Percentiles rank a stretch among this genome's conserved stretches.
These are phyloP conservation scores for Eremobia ochroleuca DNA, from an alignment of 2,888 invertebrate genomes.

Conservation along the genomic window DNA sequence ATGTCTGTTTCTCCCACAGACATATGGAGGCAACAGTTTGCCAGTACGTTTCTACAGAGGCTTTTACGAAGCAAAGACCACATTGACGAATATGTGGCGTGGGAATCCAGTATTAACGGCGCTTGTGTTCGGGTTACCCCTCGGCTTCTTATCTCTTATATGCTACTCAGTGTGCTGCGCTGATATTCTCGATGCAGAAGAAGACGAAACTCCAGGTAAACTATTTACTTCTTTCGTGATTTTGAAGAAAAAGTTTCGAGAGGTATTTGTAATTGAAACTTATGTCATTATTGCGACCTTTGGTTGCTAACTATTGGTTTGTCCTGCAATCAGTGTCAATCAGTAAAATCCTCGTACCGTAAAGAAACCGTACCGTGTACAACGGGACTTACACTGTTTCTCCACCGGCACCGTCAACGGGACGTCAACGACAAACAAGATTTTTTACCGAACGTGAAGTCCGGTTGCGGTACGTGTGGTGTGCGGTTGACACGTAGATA, in stretches of 20 bases:
- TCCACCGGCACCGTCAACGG: background rate
- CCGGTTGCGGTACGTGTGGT: too few species aligned
- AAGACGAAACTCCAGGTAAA: constrained; percentile 92
- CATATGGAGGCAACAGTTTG: constrained; percentile 96
- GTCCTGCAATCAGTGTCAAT: background rate
- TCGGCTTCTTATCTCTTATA: constrained; percentile 98
- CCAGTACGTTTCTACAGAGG: constrained; percentile 94
- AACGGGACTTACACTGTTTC: background rate
- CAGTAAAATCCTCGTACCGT: background rate
- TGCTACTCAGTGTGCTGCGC: constrained; percentile 99
- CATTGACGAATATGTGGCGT: constrained; percentile 96
- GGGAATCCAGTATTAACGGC: constrained; percentile 98
- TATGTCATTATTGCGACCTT: background rate
- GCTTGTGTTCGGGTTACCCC: constrained; percentile 97
- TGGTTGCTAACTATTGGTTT: background rate
- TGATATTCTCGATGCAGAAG: constrained; percentile 97
- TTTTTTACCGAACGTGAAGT: background rate
- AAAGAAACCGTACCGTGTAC: too few species aligned
- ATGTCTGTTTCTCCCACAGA: constrained; percentile 86
- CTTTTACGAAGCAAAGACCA: constrained; percentile 95
- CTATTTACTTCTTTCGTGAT: background rate
- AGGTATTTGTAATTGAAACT: background rate
- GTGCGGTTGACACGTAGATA: background rate
- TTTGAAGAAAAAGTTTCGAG: background rate
- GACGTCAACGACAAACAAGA: background rate